Base-by-base conservation (phyloP, 2,113 vertebrate species). In the Willisornis vidua region DNA sequence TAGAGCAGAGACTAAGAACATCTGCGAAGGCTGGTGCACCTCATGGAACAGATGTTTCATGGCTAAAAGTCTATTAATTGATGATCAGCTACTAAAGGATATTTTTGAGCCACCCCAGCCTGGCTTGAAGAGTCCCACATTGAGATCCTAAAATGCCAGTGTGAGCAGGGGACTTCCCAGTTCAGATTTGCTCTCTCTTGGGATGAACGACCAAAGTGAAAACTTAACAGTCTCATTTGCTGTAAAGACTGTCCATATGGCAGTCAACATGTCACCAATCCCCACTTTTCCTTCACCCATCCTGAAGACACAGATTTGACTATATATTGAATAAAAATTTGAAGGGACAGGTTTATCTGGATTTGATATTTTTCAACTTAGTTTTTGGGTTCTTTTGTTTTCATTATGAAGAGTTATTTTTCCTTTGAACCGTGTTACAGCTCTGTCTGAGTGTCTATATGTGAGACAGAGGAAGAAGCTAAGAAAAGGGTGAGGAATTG, bases 41-140 rank as follows among this genome's bases (percentile, higher is more conserved):
- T 63, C 43, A 19, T 37, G 28, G 23, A 18, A 58, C n/a, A 67
- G 61, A 19, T 5, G 5, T 37, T 74, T 71, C 51, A 29, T 41
- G 31, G 28, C 14, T 75, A 31, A 54, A 79, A 75, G 1, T 46
- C 39, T 35, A 18, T 23, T 10, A 49, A 6, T 13, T 19, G 8
- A 61, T 23, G 0, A 0, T 5, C 5, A 15, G 37, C 33, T 76
- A 4, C 29, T 35, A 39, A 52, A 10, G 15, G 5, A 57, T 59
- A 29, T 2, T 29, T 67, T 4, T 71, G 18, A 73, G 37, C 37
- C 5, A 65, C 3, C 0, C 3, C 29, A 52, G 0, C 4, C 8
- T 49, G 49, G 11, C 8, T 28, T 7, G 2, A 61, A 9, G 35
- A 29, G 4, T 79, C 28, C 29, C 52, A 75, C 5, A 4, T 7